Conservation (phyloP, 2,113 vertebrate genomes). For the Lathamus discolor region DNA sequence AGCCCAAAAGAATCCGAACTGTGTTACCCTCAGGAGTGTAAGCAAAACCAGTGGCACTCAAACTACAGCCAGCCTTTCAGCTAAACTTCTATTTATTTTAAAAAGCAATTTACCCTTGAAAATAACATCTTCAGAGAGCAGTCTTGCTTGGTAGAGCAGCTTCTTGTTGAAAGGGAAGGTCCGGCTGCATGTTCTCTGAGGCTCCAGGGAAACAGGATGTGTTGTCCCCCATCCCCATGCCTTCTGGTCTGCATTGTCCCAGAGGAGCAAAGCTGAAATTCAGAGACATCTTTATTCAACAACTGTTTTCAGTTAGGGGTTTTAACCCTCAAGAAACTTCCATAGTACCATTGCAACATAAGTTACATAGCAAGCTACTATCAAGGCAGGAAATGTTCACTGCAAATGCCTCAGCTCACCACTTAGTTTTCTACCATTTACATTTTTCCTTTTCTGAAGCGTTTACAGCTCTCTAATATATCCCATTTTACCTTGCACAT, state of each 20-base stretch:
- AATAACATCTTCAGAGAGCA: background rate
- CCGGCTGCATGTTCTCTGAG: background rate
- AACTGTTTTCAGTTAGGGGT: background rate
- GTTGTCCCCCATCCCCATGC: background rate
- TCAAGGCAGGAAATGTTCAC: background rate
- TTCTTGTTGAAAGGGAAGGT: background rate
- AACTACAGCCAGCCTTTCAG: background rate
- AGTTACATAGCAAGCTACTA: background rate
- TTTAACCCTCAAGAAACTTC: background rate
- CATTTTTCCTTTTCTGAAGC: background rate
- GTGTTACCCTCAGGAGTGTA: background rate
- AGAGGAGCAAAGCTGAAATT: background rate
- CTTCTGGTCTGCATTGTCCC: background rate
- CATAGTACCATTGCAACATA: fast-evolving
- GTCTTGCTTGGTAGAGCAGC: background rate
- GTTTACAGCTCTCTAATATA: background rate
- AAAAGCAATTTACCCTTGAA: background rate
- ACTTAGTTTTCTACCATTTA: background rate
- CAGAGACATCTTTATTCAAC: background rate
- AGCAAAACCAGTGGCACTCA: background rate
- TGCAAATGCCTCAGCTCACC: background rate
- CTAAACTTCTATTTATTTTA: background rate
- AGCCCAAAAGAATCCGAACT: background rate
- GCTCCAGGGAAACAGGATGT: background rate
- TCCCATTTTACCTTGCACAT: background rate